A percentile compares a stretch with the other conserved stretches of the same genome.
Conservation (phyloP, 2,888 invertebrate species). For the Lobophora halterata region DNA sequence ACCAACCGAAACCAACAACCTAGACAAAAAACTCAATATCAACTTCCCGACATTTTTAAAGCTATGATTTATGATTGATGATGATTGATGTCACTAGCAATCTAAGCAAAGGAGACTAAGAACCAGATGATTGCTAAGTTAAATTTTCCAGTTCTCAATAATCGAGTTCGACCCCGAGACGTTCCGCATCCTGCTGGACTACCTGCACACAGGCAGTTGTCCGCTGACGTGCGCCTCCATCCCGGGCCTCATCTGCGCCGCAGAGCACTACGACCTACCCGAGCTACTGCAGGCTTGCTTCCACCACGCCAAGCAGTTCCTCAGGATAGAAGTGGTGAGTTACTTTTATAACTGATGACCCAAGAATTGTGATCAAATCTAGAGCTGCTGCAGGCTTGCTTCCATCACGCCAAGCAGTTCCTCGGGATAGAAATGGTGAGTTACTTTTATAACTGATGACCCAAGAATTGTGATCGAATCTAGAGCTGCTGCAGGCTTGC, state of each 20-base stretch:
- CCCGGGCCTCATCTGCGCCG: conserved; percentile 95
- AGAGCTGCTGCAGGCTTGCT: conserved; percentile 96
- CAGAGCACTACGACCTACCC: conserved; percentile 96
- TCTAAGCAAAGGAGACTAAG: background rate
- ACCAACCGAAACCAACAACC: too few relatives aligned
- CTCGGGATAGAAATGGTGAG: conserved; percentile 93
- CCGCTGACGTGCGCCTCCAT: conserved; percentile 95
- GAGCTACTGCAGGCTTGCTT: conserved; percentile 96
- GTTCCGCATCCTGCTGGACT: conserved; percentile 93
- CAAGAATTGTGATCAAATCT: too few relatives aligned
- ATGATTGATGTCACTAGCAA: too few relatives aligned
- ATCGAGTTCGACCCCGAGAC: conserved; percentile 97
- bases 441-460: too few relatives aligned
- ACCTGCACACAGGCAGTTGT: conserved; percentile 95
- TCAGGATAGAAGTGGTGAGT: conserved; percentile 92
- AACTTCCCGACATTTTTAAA: too few relatives aligned
- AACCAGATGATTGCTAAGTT: background rate
- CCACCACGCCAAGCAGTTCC: conserved; percentile 96
- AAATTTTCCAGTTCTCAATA: conserved; percentile 88
- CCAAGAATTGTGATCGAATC: too few relatives aligned
- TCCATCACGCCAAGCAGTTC: conserved; percentile 97
- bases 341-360: too few relatives aligned
- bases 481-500: conserved; percentile 95
- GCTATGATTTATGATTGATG: too few relatives aligned
- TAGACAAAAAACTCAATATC: too few relatives aligned